phyloP scores from a whole-genome alignment of 2,113 vertebrate species.

The Thamnaconus septentrionalis region DNA sequence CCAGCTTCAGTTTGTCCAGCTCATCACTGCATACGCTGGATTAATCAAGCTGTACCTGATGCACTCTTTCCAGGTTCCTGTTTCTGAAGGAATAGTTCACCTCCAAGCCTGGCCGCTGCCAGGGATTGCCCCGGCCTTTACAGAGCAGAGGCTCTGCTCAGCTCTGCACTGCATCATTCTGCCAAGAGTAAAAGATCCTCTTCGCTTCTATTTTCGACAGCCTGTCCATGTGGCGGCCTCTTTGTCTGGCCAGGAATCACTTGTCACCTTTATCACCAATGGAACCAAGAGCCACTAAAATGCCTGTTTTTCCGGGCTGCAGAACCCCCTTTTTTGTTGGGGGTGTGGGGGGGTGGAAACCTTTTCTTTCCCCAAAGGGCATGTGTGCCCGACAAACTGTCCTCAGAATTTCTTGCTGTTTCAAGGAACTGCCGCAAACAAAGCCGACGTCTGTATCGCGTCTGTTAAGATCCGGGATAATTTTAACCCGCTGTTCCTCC shows the following conservation, averaged over 20 bases:
- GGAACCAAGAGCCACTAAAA: slow-evolving; percentile 33
- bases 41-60: no score
- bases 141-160: slow-evolving; percentile 35
- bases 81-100: no score
- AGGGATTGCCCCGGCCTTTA: slow-evolving; percentile 53
- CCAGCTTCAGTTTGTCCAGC: no score
- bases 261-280: slow-evolving; percentile 62
- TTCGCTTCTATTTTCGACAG: slow-evolving; percentile 55
- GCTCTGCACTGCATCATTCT: slow-evolving; percentile 59
- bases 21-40: no score
- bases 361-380: background rate
- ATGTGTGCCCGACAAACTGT: background rate
- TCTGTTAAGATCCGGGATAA: no score
- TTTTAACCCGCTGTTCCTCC: no score
- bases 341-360: background rate
- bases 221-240: slow-evolving; percentile 39
- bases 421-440: background rate
- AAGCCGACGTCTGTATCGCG: no score
- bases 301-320: background rate
- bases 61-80: no score
- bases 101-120: slow-evolving; percentile 24
- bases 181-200: slow-evolving; percentile 48
- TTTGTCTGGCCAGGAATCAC: slow-evolving; percentile 60
- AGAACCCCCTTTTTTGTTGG: background rate
- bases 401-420: background rate